phyloP scores from a whole-genome alignment of 2,797 vertebrate genomes.

The Lutjanus argentimaculatus region DNA sequence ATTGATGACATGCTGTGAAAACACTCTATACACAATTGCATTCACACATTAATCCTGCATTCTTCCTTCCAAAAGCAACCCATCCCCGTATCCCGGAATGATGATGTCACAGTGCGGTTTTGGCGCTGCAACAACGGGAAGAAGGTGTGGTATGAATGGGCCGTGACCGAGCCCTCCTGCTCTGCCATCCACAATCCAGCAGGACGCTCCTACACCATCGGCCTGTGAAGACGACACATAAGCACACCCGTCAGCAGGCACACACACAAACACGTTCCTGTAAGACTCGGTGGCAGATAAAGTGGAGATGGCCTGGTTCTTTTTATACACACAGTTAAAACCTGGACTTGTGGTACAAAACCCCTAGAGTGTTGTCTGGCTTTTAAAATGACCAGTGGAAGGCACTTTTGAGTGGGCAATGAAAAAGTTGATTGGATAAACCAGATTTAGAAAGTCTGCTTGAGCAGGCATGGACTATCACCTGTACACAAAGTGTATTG shows the following conservation, averaged over 20 bases:
- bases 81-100: slow-evolving; percentile 86
- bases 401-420: slow-evolving; percentile 16
- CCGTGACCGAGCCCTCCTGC: slow-evolving; percentile 91
- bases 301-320: slow-evolving; percentile 9
- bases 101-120: slow-evolving; percentile 90
- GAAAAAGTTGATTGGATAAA: slow-evolving; percentile 20
- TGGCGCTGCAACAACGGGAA: slow-evolving; percentile 95
- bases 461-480: slow-evolving; percentile 19
- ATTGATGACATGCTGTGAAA: no score
- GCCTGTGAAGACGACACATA: slow-evolving; percentile 80
- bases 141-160: slow-evolving; percentile 98
- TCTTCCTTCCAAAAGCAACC: slow-evolving; percentile 87
- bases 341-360: slow-evolving; percentile 35
- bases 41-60: not conserved
- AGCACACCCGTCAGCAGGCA: not conserved
- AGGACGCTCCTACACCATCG: slow-evolving; percentile 95
- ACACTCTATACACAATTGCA: not conserved
- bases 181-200: slow-evolving; percentile 95
- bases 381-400: slow-evolving; percentile 21
- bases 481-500: slow-evolving; percentile 31
- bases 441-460: slow-evolving; percentile 19
- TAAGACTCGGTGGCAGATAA: slow-evolving; percentile 14
- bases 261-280: slow-evolving; percentile 24
- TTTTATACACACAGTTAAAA: slow-evolving; percentile 28
- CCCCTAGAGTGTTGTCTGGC: not conserved